These are phyloP conservation scores for Synanceia verrucosa DNA, from an alignment of 2,797 vertebrate genomes.

Conservation along the genomic window DNA sequence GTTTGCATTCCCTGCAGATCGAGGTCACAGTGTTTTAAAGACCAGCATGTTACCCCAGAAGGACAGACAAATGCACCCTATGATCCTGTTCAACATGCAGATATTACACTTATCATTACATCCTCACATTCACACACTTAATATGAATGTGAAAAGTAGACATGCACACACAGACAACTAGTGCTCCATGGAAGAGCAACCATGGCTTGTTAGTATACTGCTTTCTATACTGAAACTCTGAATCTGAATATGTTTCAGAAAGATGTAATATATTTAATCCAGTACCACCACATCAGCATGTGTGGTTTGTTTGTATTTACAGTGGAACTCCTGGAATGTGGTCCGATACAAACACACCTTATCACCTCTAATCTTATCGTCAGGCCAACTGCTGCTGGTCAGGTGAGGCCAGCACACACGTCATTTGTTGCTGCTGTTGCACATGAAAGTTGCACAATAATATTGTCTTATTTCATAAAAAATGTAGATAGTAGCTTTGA, in stretches of 20 bases:
- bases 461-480: neutral
- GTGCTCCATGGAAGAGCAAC: neutral
- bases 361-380: constrained; percentile 43
- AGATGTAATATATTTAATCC: constrained; percentile 1
- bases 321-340: constrained; percentile 17
- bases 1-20: constrained; percentile 77
- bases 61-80: constrained; percentile 34
- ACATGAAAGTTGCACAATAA: neutral
- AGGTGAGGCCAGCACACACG: constrained; percentile 3
- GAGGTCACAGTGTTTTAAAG: constrained; percentile 69
- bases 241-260: neutral
- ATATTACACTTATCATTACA: constrained; percentile 34
- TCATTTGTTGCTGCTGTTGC: neutral
- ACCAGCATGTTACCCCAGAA: constrained; percentile 25
- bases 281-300: constrained; percentile 3
- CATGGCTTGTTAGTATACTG: neutral
- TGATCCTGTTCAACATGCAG: constrained; percentile 31
- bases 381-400: constrained; percentile 9
- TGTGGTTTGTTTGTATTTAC: constrained; percentile 28
- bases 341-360: constrained; percentile 4
- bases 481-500: neutral
- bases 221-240: neutral
- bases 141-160: neutral
- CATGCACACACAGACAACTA: neutral
- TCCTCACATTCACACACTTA: constrained; percentile 18